Conservation (phyloP, 2,113 vertebrate species). For the Sarotherodon lohbergeri region DNA sequence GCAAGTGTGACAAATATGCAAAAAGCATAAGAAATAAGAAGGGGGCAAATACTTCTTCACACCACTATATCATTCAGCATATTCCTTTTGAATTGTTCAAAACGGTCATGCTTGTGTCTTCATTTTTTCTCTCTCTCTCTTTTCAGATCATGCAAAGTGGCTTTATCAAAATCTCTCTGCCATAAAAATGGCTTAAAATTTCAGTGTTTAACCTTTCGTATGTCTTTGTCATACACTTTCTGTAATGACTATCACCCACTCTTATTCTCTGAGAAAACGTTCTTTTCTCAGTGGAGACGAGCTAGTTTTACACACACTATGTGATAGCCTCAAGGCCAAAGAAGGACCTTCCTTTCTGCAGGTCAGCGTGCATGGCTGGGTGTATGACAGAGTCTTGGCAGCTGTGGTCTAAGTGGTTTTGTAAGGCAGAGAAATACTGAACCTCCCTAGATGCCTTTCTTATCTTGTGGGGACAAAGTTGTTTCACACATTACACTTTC, state of each 20-base stretch:
- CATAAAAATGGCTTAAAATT: not conserved
- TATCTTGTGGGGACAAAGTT: constrained; percentile 57
- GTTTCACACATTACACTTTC: constrained; percentile 72
- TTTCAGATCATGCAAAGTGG: not conserved
- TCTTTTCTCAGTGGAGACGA: not conserved
- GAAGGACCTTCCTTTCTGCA: constrained; percentile 12
- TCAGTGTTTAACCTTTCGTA: not conserved
- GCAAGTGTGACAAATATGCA: fast-evolving
- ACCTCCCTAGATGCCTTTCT: constrained; percentile 8
- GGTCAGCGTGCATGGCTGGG: constrained; percentile 38
- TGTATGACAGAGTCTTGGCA: constrained; percentile 37
- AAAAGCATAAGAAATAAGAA: not conserved
- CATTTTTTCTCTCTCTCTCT: not conserved
- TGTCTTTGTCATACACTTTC: not conserved
- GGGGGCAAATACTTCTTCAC: not conserved
- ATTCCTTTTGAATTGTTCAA: not conserved
- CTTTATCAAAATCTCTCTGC: not conserved
- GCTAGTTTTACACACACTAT: not conserved
- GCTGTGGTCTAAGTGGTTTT: constrained; percentile 21
- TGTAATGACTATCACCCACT: not conserved
- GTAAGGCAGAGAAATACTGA: not conserved
- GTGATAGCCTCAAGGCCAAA: constrained; percentile 9
- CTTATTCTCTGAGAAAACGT: not conserved
- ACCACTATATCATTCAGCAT: not conserved
- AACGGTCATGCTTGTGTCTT: not conserved